Percentiles rank a stretch among this genome's conserved stretches.
Conservation (phyloP, 2,888 invertebrate genomes). For the Venusia cambrica region DNA sequence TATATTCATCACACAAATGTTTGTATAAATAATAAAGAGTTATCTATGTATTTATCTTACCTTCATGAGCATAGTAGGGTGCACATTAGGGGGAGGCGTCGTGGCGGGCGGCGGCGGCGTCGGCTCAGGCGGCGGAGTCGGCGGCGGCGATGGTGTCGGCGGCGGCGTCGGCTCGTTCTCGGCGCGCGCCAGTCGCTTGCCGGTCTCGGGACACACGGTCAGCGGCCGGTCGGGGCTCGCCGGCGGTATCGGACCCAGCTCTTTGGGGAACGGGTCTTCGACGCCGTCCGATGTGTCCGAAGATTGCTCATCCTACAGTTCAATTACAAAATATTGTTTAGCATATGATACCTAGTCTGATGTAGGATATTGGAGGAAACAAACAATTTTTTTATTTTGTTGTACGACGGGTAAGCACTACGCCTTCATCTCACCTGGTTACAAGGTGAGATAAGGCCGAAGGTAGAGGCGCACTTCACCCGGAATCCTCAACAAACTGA, state of each 20-base stretch:
- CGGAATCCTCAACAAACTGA: no score
- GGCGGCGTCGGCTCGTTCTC: constrained; percentile 83
- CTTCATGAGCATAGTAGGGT: constrained; percentile 67
- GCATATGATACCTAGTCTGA: no score
- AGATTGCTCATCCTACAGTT: constrained; percentile 45
- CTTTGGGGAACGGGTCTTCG: constrained; percentile 82
- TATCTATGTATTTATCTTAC: constrained; percentile 33
- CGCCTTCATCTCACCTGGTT: no score
- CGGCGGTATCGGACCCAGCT: constrained; percentile 71
- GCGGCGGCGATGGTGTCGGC: constrained; percentile 73
- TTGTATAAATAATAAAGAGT: neutral
- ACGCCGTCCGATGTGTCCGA: constrained; percentile 82
- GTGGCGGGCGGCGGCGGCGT: constrained; percentile 34
- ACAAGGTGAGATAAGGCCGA: no score
- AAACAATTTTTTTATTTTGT: no score
- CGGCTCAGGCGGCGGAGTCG: constrained; percentile 42
- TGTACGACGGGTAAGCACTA: no score
- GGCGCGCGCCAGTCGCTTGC: constrained; percentile 76
- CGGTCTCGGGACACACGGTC: constrained; percentile 82
- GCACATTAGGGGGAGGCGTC: constrained; percentile 13
- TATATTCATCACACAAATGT: no score
- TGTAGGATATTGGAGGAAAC: no score
- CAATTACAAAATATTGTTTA: neutral
- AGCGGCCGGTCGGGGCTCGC: constrained; percentile 85
- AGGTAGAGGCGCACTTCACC: no score